Base-by-base conservation (phyloP, 2,113 vertebrate species). In the Caranx ignobilis region DNA sequence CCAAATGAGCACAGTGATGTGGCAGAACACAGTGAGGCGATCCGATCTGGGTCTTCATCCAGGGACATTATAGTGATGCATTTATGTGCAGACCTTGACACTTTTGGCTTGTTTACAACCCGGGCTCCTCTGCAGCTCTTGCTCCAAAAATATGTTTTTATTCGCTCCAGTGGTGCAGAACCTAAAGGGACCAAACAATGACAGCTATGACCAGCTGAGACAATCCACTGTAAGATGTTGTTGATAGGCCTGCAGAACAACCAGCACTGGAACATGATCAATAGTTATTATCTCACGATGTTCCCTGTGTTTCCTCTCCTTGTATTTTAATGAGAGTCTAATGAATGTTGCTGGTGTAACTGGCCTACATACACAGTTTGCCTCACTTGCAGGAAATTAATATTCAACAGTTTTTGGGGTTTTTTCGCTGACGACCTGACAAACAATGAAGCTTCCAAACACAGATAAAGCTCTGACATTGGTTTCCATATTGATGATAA, bases 361-460 rank as follows among this genome's bases (percentile, higher is more conserved):
- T 82, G 87, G 70, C 84, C 80, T 81, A 82, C 64, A 89, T 85
- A 73, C 32, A 47, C 64, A 54, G 47, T 68, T 68, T 55, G 57
- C 68, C 64, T 77, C 60, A 74, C 56, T 54, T 21, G 63, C 57
- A 68, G 57, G 3, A 77, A 60, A 77, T 78, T 18, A 72, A 69
- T 83, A 72, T 75, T 71, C 37, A 67, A 45, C 63, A 71, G 47
- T 77, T 83, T 26, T 13, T 50, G 39, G 63, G 26, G 26, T 26
- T 78, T 77, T 76, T 75, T 54, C 9, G 41, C n/a, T 39, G 5
- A 57, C 18, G 63, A 67, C 68, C 47, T 60, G 10, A 43, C 21
- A 59, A 82, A 70, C 37, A 67, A 4, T 19, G 60, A 71, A 34
- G 1, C 0, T 2, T 56, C 37, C 16, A 43, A 13, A 70, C 59